phyloP scores from a whole-genome alignment of 2,797 vertebrate species.

The Garrulus glandarius region DNA sequence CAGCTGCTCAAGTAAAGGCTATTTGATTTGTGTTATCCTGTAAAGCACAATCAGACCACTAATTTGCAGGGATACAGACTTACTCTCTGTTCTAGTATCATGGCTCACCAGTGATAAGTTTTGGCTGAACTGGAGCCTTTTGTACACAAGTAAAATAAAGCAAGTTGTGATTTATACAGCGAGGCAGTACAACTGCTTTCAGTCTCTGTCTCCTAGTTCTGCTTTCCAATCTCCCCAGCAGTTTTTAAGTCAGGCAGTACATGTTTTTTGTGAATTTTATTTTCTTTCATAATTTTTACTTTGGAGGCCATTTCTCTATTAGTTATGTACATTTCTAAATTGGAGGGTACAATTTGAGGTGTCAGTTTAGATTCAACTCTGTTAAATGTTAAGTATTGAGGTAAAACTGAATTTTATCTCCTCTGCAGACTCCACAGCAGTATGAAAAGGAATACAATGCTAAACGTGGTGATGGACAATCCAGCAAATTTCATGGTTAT shows the following conservation, averaged over 20 bases:
- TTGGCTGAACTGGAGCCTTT: background rate
- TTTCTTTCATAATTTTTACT: background rate
- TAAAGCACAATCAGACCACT: background rate
- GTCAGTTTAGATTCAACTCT: background rate
- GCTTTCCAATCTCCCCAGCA: background rate
- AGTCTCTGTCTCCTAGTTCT: background rate
- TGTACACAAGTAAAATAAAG: background rate
- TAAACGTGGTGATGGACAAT: constrained; percentile 88
- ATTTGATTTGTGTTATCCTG: background rate
- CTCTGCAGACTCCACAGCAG: constrained; percentile 91
- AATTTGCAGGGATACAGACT: background rate
- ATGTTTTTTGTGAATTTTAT: background rate
- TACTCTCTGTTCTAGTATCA: background rate
- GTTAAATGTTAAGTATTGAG: background rate
- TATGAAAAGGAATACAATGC: constrained; percentile 93
- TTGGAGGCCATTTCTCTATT: background rate
- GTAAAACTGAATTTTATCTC: background rate
- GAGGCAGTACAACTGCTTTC: background rate
- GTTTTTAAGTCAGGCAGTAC: background rate
- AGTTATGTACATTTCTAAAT: background rate
- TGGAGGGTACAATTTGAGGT: background rate
- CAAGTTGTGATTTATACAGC: background rate
- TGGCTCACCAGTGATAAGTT: background rate
- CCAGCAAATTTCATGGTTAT: constrained; percentile 98
- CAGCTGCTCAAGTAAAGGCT: background rate